phyloP scores from a whole-genome alignment of 1,140 invertebrate genomes.

The Mya arenaria region DNA sequence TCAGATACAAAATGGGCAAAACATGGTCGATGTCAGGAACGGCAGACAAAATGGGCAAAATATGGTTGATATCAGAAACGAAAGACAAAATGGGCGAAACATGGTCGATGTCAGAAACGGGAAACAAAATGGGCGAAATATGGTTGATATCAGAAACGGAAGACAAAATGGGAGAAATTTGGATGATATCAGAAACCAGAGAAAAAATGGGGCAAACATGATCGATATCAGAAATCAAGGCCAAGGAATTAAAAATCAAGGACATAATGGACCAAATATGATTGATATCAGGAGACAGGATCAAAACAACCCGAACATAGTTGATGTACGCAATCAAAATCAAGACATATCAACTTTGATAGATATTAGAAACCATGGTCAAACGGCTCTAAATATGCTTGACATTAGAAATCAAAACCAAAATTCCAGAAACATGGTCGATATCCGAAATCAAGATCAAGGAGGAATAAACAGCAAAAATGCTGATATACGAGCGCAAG shows the following conservation, averaged over 20 bases:
- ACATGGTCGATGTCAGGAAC: slow-evolving; percentile 4
- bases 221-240: slow-evolving; percentile 1
- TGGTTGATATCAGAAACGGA: slow-evolving; percentile 16
- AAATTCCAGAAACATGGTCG: slow-evolving; percentile 12
- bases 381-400: neutral
- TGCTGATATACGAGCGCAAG: neutral
- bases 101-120: slow-evolving; percentile 26
- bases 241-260: no score
- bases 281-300: slow-evolving; percentile 6
- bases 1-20: neutral
- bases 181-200: slow-evolving; percentile 27
- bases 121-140: neutral
- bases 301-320: neutral
- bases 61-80: slow-evolving; percentile 35
- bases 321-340: slow-evolving; percentile 17
- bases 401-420: slow-evolving; percentile 6
- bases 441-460: neutral
- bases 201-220: neutral
- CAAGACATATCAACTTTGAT: neutral
- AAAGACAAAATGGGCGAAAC: neutral
- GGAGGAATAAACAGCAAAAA: neutral
- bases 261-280: neutral
- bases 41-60: neutral
- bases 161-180: neutral
- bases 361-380: neutral